A percentile compares a stretch with the other conserved stretches of the same genome.
These are phyloP conservation scores for Urocitellus parryii DNA, from an alignment of 2,113 vertebrate genomes.

Conservation along the genomic window DNA sequence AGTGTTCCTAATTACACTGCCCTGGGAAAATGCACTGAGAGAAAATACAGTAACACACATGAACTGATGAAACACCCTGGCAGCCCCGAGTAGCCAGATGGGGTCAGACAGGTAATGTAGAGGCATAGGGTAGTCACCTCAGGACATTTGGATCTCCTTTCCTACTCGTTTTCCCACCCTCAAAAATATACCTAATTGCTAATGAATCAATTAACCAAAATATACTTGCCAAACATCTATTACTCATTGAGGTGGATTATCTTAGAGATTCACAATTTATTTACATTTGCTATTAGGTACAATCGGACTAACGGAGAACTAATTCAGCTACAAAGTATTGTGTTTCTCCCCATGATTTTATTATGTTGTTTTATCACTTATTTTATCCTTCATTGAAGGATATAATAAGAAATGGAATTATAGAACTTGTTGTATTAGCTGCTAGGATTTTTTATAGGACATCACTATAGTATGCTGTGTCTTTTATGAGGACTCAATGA, in stretches of 20 bases:
- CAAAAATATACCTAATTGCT: not conserved
- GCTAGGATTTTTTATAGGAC: not conserved
- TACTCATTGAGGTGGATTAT: not conserved
- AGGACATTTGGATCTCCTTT: not conserved
- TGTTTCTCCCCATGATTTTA: conserved; percentile 4
- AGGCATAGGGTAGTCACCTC: not conserved
- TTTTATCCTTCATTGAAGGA: not conserved
- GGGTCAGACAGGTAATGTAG: not conserved
- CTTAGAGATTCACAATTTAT: not conserved
- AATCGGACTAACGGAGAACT: not conserved
- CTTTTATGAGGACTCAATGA: not conserved
- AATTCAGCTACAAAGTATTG: not conserved
- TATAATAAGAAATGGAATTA: not conserved
- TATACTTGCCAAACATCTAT: not conserved
- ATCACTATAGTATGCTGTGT: not conserved
- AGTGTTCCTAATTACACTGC: conserved; percentile 49
- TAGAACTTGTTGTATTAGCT: not conserved
- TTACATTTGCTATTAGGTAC: not conserved
- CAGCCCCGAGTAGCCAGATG: not conserved
- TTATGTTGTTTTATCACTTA: not conserved
- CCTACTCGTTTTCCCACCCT: not conserved
- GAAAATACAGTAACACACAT: not conserved
- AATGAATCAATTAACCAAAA: conserved; percentile 17
- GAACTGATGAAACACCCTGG: not conserved
- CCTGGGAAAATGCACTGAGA: conserved; percentile 55